Conservation (phyloP, 2,797 vertebrate species). For the Loriculus beryllinus region DNA sequence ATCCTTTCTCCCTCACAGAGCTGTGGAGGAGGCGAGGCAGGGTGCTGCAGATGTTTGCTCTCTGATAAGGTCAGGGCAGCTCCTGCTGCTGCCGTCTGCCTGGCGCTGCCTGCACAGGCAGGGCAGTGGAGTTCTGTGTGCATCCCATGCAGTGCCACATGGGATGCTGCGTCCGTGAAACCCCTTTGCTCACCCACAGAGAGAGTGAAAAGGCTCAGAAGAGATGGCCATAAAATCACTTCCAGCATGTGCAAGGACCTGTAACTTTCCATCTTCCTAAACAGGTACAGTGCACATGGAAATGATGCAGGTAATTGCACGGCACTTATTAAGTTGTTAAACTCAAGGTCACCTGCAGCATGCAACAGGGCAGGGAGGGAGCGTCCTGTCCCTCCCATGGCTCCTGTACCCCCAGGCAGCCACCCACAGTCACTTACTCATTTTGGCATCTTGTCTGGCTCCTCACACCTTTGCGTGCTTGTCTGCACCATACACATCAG, state of each 20-base stretch:
- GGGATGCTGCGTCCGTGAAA: not conserved
- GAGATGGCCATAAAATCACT: not conserved
- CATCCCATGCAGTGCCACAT: rapidly evolving
- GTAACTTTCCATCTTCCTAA: not conserved
- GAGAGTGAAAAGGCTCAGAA: not conserved
- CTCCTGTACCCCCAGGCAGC: not conserved
- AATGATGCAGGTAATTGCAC: not conserved
- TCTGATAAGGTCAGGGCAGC: not conserved
- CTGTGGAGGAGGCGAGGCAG: not conserved
- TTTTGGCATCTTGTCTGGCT: not conserved
- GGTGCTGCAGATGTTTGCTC: not conserved
- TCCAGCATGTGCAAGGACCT: not conserved
- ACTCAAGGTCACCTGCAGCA: not conserved
- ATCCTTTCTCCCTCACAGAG: not conserved
- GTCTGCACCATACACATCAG: rapidly evolving
- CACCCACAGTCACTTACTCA: not conserved
- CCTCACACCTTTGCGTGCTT: not conserved
- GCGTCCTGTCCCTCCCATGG: rapidly evolving
- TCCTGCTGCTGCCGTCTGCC: not conserved
- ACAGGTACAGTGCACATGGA: not conserved
- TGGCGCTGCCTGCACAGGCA: not conserved
- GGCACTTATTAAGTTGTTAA: not conserved
- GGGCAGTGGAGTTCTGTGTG: not conserved
- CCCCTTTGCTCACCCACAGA: not conserved
- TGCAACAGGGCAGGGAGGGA: not conserved